These are phyloP conservation scores for Circaetus gallicus DNA, from an alignment of 2,113 vertebrate species.

Conservation along the genomic window DNA sequence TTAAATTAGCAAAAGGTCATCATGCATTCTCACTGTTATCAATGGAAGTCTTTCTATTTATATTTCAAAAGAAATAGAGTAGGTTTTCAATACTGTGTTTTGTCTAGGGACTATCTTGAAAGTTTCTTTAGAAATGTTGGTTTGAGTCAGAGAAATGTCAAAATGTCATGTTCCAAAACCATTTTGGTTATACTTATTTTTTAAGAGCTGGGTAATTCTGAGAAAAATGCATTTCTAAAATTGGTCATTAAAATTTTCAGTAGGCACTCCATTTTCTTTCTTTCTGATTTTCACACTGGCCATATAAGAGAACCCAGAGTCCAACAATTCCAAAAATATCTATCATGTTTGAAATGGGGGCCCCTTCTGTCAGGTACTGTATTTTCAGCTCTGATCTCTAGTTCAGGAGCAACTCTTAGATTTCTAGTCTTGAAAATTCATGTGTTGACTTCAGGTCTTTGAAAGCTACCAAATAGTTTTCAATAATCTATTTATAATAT, in stretches of 20 bases:
- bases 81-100: background rate
- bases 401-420: background rate
- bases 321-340: background rate
- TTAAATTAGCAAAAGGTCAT: slow-evolving; percentile 15
- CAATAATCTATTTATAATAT: background rate
- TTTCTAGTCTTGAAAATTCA: background rate
- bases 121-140: background rate
- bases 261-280: background rate
- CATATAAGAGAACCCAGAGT: background rate
- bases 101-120: background rate
- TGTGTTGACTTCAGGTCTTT: background rate
- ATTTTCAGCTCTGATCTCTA: background rate
- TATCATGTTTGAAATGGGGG: background rate
- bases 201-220: background rate
- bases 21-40: background rate
- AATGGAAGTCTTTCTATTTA: background rate
- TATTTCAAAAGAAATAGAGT: background rate
- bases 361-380: background rate
- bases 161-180: background rate
- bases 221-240: background rate
- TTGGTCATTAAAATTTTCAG: background rate
- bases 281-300: background rate
- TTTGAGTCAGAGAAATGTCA: background rate
- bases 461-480: background rate
- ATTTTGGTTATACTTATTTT: background rate